A percentile compares a stretch with the other conserved stretches of the same genome.
Evolutionary conservation across 2,113 vertebrate species (phyloP).

Genomic region (Climacteris rufus): DNA sequence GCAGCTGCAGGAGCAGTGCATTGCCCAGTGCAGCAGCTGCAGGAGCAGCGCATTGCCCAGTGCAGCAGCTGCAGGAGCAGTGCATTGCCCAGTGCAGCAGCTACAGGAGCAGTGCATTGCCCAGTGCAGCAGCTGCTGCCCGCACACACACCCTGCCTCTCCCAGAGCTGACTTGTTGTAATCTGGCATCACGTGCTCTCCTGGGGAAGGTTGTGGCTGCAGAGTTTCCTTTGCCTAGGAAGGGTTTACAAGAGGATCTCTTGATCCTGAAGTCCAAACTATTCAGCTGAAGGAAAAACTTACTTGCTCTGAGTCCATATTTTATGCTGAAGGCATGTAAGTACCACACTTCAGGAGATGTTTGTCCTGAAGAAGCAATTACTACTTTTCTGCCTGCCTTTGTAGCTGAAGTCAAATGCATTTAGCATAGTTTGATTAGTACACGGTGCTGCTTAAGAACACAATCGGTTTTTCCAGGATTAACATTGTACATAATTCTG

Average conservation of each 20-base stretch:
- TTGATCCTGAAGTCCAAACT: slow-evolving; percentile 30
- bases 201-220: slow-evolving; percentile 16
- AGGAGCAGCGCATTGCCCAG: not conserved
- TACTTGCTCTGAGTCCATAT: not conserved
- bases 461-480: slow-evolving; percentile 51
- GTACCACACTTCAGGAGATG: not conserved
- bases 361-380: slow-evolving; percentile 6
- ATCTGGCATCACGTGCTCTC: slow-evolving; percentile 23
- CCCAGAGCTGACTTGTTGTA: not conserved
- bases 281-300: slow-evolving; percentile 27
- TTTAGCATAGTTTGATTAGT: slow-evolving; percentile 44
- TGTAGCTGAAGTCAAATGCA: slow-evolving; percentile 17
- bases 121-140: not conserved
- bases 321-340: slow-evolving; percentile 22
- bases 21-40: not conserved
- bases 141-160: not conserved
- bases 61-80: not conserved
- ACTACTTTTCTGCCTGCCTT: not conserved
- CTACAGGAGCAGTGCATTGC: not conserved
- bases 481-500: not conserved
- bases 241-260: slow-evolving; percentile 25
- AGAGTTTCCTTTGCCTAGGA: slow-evolving; percentile 11
- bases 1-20: not conserved
- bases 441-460: slow-evolving; percentile 12
- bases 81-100: not conserved